Evolutionary conservation across 2,113 vertebrate genomes (phyloP).

Genomic region (Mormoops blainvillei): DNA sequence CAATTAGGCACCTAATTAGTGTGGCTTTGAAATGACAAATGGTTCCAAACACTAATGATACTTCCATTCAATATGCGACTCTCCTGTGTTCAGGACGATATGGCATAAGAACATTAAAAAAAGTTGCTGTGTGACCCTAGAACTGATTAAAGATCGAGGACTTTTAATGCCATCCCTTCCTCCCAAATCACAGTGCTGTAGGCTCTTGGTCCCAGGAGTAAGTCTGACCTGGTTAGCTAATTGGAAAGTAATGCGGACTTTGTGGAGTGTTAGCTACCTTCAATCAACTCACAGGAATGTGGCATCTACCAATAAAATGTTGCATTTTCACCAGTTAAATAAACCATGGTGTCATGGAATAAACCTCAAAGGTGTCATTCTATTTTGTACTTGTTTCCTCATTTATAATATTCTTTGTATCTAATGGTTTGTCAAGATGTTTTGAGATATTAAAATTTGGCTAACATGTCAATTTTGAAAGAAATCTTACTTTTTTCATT

Average conservation of each 20-base stretch:
- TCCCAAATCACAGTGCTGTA: neutral
- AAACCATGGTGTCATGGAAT: neutral
- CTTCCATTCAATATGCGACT: neutral
- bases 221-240: slow-evolving; percentile 17
- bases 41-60: neutral
- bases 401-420: neutral
- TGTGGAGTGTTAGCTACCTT: neutral
- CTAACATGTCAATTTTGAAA: neutral
- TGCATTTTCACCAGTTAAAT: neutral
- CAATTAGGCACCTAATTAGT: neutral
- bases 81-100: neutral
- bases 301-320: neutral
- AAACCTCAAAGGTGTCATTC: neutral
- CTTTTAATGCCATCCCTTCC: neutral
- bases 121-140: neutral
- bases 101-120: neutral
- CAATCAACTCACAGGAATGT: neutral
- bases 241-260: neutral
- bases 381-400: neutral
- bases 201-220: neutral
- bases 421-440: neutral
- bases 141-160: neutral
- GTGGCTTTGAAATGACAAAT: neutral
- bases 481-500: neutral
- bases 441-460: neutral